Percentiles rank a stretch among this genome's conserved stretches.
phyloP scores from a whole-genome alignment of 2,113 vertebrate genomes.

The Zapornia atra region DNA sequence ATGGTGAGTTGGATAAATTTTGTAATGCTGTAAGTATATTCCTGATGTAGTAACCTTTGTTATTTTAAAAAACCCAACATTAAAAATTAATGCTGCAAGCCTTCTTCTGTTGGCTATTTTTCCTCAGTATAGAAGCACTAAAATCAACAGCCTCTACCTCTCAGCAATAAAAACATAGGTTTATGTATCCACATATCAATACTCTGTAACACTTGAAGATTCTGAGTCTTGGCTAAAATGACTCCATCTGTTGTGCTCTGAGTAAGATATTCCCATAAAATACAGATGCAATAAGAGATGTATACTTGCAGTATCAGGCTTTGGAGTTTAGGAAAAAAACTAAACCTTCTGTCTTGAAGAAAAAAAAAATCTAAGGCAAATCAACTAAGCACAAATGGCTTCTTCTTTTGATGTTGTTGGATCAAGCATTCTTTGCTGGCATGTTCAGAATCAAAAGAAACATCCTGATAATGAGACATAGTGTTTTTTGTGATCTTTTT shows the following conservation, averaged over 20 bases:
- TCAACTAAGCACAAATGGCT: slow-evolving; percentile 49
- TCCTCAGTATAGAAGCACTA: neutral
- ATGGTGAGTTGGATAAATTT: neutral
- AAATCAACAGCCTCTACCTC: neutral
- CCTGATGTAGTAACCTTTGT: neutral
- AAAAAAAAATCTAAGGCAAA: slow-evolving; percentile 58
- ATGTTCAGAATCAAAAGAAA: slow-evolving; percentile 69
- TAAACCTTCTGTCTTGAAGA: slow-evolving; percentile 63
- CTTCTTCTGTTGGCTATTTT: neutral
- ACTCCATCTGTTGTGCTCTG: slow-evolving; percentile 55
- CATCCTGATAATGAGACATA: slow-evolving; percentile 71
- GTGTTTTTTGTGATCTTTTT: slow-evolving; percentile 65
- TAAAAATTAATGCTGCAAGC: neutral
- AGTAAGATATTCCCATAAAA: slow-evolving; percentile 64
- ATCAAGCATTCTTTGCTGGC: slow-evolving; percentile 66
- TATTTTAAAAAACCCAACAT: neutral
- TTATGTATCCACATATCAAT: neutral
- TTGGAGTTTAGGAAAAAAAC: slow-evolving; percentile 49
- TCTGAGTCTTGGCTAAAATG: slow-evolving; percentile 38
- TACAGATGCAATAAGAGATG: slow-evolving; percentile 59
- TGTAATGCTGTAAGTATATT: neutral
- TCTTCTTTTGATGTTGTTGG: slow-evolving; percentile 74
- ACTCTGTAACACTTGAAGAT: neutral
- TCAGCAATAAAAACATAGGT: neutral
- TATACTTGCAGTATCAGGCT: slow-evolving; percentile 56